phyloP scores from a whole-genome alignment of 2,113 vertebrate species.

The Pangasianodon gigas region DNA sequence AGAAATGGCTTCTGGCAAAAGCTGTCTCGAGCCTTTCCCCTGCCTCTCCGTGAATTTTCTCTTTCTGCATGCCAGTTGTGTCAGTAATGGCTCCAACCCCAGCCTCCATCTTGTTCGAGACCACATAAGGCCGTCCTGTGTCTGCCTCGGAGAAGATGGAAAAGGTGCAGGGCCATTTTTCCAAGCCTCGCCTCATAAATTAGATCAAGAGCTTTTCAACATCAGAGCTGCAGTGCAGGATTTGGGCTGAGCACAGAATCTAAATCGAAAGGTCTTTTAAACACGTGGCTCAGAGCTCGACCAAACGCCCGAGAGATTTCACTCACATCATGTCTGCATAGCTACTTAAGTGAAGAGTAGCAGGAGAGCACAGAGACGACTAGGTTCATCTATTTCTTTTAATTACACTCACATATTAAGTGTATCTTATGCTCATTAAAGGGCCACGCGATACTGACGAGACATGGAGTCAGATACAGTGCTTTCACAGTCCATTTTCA shows the following conservation, averaged over 20 bases:
- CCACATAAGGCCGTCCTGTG: conserved; percentile 36
- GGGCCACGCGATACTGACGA: neutral
- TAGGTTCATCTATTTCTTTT: neutral
- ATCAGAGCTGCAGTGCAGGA: conserved; percentile 27
- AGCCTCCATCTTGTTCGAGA: conserved; percentile 38
- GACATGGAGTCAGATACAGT: neutral
- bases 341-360: neutral
- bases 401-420: neutral
- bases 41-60: neutral
- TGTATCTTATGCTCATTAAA: neutral
- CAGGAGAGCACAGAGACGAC: neutral
- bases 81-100: conserved; percentile 18
- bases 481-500: neutral
- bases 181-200: conserved; percentile 38
- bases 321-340: neutral
- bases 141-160: conserved; percentile 28
- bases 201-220: conserved; percentile 32
- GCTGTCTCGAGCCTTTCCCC: neutral
- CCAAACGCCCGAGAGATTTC: neutral
- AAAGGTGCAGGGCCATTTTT: conserved; percentile 23
- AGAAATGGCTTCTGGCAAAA: neutral
- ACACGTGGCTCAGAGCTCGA: conserved; percentile 34
- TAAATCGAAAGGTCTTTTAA: conserved; percentile 42
- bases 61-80: conserved; percentile 11
- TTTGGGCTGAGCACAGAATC: conserved; percentile 23